A percentile compares a stretch with the other conserved stretches of the same genome.
These are phyloP conservation scores for Heterodera carotae DNA, from an alignment of 1,140 invertebrate species.

Conservation along the genomic window DNA sequence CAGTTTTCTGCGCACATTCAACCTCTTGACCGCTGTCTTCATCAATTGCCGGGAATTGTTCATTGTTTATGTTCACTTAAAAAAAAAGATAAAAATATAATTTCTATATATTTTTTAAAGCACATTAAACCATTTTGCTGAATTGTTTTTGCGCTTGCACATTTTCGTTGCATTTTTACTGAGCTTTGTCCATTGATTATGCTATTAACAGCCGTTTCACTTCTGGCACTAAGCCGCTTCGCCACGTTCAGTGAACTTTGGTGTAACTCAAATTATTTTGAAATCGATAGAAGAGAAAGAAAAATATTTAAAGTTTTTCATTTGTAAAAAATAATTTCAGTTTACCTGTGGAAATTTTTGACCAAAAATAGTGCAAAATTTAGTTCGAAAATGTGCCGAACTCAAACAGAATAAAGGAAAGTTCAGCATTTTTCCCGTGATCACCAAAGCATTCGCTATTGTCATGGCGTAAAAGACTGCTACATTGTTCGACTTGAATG, in stretches of 20 bases:
- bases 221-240: not conserved
- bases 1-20: no score
- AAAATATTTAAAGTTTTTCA: not conserved
- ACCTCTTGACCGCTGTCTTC: no score
- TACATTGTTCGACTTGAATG: constrained; percentile 12
- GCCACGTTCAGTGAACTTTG: not conserved
- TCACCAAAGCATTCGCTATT: constrained; percentile 59
- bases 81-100: no score
- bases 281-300: not conserved
- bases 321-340: not conserved
- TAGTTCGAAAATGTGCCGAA: constrained; percentile 61
- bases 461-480: constrained; percentile 48
- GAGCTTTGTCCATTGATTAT: not conserved
- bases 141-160: not conserved
- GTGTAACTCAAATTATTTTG: not conserved
- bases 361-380: constrained; percentile 54
- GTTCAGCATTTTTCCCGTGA: constrained; percentile 62
- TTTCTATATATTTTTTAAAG: no score
- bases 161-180: not conserved
- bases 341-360: constrained; percentile 60
- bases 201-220: not conserved
- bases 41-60: no score
- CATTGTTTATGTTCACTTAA: no score
- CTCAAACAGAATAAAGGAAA: constrained; percentile 63
- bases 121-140: not conserved